Conservation (phyloP, 2,113 vertebrate genomes). For the Rhinopomastus cyanomelas region DNA sequence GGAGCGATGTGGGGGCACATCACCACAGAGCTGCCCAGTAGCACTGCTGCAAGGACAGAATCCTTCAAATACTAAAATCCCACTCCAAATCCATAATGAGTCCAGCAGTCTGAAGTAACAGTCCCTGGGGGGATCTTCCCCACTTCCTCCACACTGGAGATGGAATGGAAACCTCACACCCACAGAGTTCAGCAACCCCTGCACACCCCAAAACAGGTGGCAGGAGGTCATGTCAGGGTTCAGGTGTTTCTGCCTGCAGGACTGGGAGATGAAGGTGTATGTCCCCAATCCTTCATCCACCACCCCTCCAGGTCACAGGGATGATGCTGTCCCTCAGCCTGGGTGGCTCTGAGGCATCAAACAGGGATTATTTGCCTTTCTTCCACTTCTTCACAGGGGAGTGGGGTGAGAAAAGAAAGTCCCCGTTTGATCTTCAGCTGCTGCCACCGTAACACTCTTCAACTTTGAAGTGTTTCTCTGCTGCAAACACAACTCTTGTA, state of each 20-base stretch:
- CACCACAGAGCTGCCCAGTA: not conserved
- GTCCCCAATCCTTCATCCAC: too few species aligned
- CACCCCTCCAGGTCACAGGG: rapidly evolving
- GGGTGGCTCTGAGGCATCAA: not conserved
- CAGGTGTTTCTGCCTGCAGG: rapidly evolving
- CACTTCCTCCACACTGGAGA: not conserved
- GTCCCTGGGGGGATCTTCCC: not conserved
- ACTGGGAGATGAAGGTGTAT: rapidly evolving
- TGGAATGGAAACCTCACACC: rapidly evolving
- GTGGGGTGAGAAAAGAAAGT: not conserved
- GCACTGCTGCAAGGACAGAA: rapidly evolving
- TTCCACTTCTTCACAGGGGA: not conserved
- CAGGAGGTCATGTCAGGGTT: too few species aligned
- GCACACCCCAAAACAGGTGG: rapidly evolving
- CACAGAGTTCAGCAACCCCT: rapidly evolving
- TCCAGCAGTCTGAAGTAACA: rapidly evolving
- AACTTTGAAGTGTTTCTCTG: not conserved
- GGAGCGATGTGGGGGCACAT: not conserved
- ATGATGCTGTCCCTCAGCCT: rapidly evolving
- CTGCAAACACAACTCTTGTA: not conserved
- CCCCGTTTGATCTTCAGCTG: not conserved
- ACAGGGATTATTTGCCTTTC: rapidly evolving
- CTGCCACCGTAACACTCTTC: rapidly evolving
- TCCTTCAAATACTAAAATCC: not conserved
- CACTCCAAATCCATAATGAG: not conserved